Base-by-base conservation (phyloP, 2,113 vertebrate species). In the Megaceryle torquata region DNA sequence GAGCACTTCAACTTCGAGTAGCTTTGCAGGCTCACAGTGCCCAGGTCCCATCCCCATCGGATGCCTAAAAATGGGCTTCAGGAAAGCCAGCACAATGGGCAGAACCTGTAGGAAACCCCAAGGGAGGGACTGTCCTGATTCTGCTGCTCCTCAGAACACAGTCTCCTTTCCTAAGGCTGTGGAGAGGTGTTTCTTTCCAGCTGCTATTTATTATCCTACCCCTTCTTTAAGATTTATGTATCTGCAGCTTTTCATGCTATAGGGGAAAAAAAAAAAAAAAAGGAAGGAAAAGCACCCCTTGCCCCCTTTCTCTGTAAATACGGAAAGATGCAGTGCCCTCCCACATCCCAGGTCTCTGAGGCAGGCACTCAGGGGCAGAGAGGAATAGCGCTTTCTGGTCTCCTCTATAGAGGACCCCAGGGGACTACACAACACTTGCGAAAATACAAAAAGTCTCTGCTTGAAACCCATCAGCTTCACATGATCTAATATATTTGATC, bases 381-480 rank as follows among this genome's bases (percentile, higher is more conserved):
- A 18, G 50, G 8, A 82, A 44, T 54, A 4, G 8, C 51, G 50
- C 79, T 90, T 83, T 80, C 26, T 44, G 21, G 29, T 74, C 7
- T 9, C 2, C 8, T 5, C 35, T n/a, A 37, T 57, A 15, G 44
- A 13, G 33, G 56, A 59, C 51, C 16, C 39, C 56, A 35, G 46
- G 22, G 31, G 9, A 21, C 39, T 75, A 25, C 7, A 5, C 17
- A 64, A 46, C 22, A 24, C 75, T 64, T 64, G 57, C 11, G 12
- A 69, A 26, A 72, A 56, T 2, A 19, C 0, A 1, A 26, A 29
- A 78, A 50, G 12, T 60, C 11, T 46, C 24, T 48, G 0, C 2
- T 3, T 63, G 64, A 77, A 89, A 50, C 11, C 35, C 3, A 0
- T 37, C 39, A 37, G 46, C 51, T 88, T 93, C 70, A 29, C 4